phyloP scores from a whole-genome alignment of 1,140 invertebrate genomes.

The Formica exsecta region DNA sequence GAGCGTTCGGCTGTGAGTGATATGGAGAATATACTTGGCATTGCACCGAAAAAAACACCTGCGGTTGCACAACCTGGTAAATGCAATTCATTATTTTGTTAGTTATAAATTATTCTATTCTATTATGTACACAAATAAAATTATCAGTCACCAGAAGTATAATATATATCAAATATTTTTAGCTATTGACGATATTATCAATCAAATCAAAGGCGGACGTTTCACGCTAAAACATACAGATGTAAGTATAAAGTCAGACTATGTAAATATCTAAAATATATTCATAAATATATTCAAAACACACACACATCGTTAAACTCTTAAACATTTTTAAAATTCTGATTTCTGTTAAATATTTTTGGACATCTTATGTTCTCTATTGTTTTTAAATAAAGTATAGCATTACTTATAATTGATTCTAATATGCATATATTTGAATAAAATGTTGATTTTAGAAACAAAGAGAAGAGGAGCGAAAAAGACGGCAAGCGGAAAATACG shows the following conservation, averaged over 20 bases:
- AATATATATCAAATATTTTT: slow-evolving; percentile 66
- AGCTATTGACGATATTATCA: slow-evolving; percentile 91
- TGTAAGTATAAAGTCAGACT: slow-evolving; percentile 78
- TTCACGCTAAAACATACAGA: slow-evolving; percentile 90
- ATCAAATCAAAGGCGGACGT: slow-evolving; percentile 91
- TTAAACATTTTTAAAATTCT: background rate
- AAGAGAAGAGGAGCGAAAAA: slow-evolving; percentile 87
- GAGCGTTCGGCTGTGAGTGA: slow-evolving; percentile 85
- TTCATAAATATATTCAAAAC: background rate
- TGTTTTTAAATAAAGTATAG: background rate
- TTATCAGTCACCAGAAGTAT: background rate
- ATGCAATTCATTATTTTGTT: slow-evolving; percentile 24
- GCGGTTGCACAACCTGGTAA: slow-evolving; percentile 82
- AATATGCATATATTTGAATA: background rate
- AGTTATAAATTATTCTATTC: slow-evolving; percentile 2
- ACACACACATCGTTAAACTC: background rate
- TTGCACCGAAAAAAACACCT: slow-evolving; percentile 81
- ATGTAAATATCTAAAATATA: slow-evolving; percentile 5
- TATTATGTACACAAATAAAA: slow-evolving; percentile 2
- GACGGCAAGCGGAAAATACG: slow-evolving; percentile 85
- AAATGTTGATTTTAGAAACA: slow-evolving; percentile 81
- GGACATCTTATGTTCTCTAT: background rate
- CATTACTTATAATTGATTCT: slow-evolving; percentile 6
- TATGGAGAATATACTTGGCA: slow-evolving; percentile 88
- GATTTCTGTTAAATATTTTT: background rate